These are phyloP conservation scores for Orthosia gracilis DNA, from an alignment of 2,888 invertebrate species.

Conservation along the genomic window DNA sequence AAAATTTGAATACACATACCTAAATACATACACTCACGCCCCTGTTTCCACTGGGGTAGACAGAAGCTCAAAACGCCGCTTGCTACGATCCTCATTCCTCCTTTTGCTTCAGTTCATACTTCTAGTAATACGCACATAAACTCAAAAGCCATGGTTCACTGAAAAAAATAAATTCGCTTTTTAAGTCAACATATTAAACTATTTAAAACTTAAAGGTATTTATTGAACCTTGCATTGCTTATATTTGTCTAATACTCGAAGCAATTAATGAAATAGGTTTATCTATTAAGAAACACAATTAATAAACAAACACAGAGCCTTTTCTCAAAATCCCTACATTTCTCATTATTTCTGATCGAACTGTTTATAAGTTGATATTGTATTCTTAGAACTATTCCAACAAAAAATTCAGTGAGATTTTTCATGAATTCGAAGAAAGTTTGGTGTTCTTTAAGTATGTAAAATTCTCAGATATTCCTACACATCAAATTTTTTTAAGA, in stretches of 20 bases:
- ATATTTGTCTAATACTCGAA: not conserved
- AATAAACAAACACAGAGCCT: not conserved
- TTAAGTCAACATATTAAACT: not conserved
- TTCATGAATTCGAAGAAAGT: not conserved
- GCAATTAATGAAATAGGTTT: not conserved
- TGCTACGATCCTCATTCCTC: too few relatives aligned
- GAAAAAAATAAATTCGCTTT: too few relatives aligned
- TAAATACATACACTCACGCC: too few relatives aligned
- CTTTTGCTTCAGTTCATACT: too few relatives aligned
- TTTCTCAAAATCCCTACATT: not conserved
- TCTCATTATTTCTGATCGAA: slow-evolving; percentile 6
- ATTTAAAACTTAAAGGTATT: not conserved
- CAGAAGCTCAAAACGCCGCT: too few relatives aligned
- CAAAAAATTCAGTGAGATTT: not conserved
- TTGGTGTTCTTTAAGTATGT: too few relatives aligned
- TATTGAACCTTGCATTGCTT: not conserved
- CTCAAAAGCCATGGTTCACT: not conserved
- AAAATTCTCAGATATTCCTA: not conserved
- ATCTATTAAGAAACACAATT: not conserved
- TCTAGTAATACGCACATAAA: not conserved
- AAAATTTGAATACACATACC: not conserved
- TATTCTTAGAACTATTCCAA: not conserved
- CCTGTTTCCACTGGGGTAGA: too few relatives aligned
- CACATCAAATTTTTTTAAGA: not conserved
- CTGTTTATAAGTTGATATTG: not conserved